Evolutionary conservation across 2,888 invertebrate genomes (phyloP), one percentile per base, ranked within the genome.

Genomic region (Agriopis aurantiaria): DNA sequence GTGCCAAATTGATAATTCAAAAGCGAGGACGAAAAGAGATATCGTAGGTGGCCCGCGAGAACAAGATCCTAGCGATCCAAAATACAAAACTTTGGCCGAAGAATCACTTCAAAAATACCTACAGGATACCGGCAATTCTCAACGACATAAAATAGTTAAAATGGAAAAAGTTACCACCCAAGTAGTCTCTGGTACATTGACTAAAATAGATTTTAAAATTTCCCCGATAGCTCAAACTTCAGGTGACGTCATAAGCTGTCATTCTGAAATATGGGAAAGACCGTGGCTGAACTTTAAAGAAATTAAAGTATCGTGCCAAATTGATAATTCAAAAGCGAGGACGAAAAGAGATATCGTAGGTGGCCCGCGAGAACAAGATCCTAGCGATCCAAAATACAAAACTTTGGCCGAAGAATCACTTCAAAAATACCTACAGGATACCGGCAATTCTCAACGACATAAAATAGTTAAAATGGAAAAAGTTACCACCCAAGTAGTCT

Each of bases 121-220:
- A 5, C 10, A 49, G 11, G 65, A 63, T 41, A 59, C 65, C 14
- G 79, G 73, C 4, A 71, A 53, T 17, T 58, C 65, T 5, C 71
- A 78, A 66, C 65, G 73, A 55, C 78, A 82, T 60, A 68, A 69
- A 65, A 71, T 94, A 1, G 77, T 86, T 0, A 79, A 87, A 59
- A 78, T 95, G n/a, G 74, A 86, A 10, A 82, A 86, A 9, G 94
- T 90, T 0, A 83, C 86, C 0, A 68, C 66, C 10, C 95, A 95
- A 85, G 82, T 94, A 2, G 95, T 95, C 0, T 76, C 94, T 53
- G 96, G 95, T 17, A 67, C 74, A 3, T 70, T 91, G 55, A 95
- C 95, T 17, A 95, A 87, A 79, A 92, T 96, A 33, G 89, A 92
- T 76, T 95, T 95, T 33, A 91, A 92, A 76, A 82, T 96, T 0